These are phyloP conservation scores for Elanoides forficatus DNA, from an alignment of 2,113 vertebrate genomes.

Conservation along the genomic window DNA sequence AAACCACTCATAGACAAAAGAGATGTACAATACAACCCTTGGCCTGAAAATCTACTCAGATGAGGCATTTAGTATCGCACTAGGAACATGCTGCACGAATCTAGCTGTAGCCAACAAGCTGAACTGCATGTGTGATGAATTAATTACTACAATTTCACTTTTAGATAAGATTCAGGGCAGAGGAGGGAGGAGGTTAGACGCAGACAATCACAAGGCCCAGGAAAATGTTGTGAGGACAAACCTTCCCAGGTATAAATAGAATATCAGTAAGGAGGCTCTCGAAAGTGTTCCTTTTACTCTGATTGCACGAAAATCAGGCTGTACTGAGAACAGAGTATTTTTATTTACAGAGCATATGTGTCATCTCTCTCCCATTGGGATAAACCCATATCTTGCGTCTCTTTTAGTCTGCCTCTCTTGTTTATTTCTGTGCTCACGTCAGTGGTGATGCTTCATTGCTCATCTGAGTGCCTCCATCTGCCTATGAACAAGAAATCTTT, in stretches of 20 bases:
- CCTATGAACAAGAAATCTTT: slow-evolving; percentile 60
- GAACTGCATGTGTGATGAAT: not conserved
- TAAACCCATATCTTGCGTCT: not conserved
- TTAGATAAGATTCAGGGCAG: not conserved
- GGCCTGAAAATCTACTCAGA: slow-evolving; percentile 14
- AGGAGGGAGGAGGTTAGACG: not conserved
- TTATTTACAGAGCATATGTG: not conserved
- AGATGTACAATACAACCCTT: slow-evolving; percentile 18
- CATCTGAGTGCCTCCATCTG: slow-evolving; percentile 64
- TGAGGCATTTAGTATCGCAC: slow-evolving; percentile 3
- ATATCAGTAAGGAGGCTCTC: not conserved
- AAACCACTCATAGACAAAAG: slow-evolving; percentile 41
- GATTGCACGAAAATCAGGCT: not conserved
- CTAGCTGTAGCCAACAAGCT: not conserved
- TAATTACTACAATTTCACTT: slow-evolving; percentile 44
- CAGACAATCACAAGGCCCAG: not conserved
- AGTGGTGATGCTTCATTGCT: slow-evolving; percentile 23
- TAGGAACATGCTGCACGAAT: not conserved
- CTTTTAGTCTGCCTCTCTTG: not conserved
- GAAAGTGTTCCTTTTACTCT: not conserved
- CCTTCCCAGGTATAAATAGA: not conserved
- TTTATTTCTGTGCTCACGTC: slow-evolving; percentile 47
- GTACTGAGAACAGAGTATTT: not conserved
- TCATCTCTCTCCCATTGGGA: not conserved
- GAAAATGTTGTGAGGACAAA: not conserved